These are phyloP conservation scores for Drosophila carrolli DNA, from an alignment of 1,140 invertebrate species.

Conservation along the genomic window DNA sequence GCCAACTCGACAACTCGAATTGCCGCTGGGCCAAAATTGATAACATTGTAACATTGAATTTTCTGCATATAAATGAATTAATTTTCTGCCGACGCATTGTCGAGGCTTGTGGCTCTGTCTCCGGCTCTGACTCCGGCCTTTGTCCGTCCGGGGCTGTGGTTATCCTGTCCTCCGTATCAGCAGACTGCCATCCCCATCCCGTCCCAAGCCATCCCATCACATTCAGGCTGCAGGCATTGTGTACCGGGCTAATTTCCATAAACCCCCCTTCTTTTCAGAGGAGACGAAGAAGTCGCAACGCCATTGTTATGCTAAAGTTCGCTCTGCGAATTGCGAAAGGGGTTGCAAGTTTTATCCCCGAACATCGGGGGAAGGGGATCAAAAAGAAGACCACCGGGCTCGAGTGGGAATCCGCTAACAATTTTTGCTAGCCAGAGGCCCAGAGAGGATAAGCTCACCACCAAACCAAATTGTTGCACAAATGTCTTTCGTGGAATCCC, in stretches of 20 bases:
- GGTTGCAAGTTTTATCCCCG: conserved; percentile 50
- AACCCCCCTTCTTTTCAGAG: conserved; percentile 42
- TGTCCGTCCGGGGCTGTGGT: conserved; percentile 10
- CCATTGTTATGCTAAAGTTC: conserved; percentile 80
- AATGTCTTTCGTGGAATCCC: conserved; percentile 43
- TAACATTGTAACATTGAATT: conserved; percentile 83
- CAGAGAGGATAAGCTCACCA: conserved; percentile 69
- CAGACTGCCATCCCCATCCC: conserved; percentile 21
- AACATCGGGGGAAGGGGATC: background rate
- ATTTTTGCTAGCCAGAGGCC: conserved; percentile 53
- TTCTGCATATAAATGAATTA: conserved; percentile 84
- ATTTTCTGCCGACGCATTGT: conserved; percentile 64
- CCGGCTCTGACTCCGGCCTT: conserved; percentile 8
- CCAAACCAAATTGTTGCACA: conserved; percentile 77
- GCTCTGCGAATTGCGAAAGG: conserved; percentile 44
- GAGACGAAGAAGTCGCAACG: conserved; percentile 65
- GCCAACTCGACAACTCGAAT: conserved; percentile 16
- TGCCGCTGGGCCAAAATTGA: conserved; percentile 76
- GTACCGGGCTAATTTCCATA: conserved; percentile 78
- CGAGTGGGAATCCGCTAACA: conserved; percentile 56
- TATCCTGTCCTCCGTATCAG: conserved; percentile 29
- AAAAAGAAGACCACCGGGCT: conserved; percentile 35
- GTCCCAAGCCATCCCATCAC: background rate
- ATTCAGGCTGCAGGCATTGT: conserved; percentile 64
- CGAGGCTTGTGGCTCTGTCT: conserved; percentile 8